phyloP scores from a whole-genome alignment of 2,113 vertebrate genomes.

The Tachysurus fulvidraco region DNA sequence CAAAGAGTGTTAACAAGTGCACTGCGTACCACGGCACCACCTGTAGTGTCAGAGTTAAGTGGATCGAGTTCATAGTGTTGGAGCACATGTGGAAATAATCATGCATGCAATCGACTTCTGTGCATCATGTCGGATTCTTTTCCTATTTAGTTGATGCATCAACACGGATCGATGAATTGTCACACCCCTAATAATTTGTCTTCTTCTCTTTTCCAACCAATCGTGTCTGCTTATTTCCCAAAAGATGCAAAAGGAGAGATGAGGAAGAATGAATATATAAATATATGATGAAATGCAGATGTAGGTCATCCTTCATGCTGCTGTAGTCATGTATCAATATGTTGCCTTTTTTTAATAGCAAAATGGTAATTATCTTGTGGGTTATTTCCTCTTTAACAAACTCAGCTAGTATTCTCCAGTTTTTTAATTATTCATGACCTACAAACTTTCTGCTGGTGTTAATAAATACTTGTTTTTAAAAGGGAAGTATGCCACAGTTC shows the following conservation, averaged over 20 bases:
- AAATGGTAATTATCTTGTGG: constrained; percentile 44
- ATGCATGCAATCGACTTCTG: too few species aligned
- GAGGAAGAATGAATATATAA: constrained; percentile 27
- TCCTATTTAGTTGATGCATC: too few species aligned
- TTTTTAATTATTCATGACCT: constrained; percentile 46
- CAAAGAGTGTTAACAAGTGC: too few species aligned
- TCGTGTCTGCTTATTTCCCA: constrained; percentile 24
- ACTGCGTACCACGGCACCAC: too few species aligned
- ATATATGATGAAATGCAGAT: constrained; percentile 32
- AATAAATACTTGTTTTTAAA: constrained; percentile 53
- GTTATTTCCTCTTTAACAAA: constrained; percentile 27
- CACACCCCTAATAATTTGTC: too few species aligned
- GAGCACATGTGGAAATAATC: too few species aligned
- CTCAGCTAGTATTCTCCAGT: constrained; percentile 36
- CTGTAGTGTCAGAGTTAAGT: too few species aligned
- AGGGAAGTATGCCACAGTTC: constrained; percentile 23
- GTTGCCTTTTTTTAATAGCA: constrained; percentile 32
- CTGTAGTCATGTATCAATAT: constrained; percentile 14
- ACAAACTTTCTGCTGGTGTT: constrained; percentile 45
- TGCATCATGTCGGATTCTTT: too few species aligned
- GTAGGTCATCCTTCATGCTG: constrained; percentile 28
- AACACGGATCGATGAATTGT: too few species aligned
- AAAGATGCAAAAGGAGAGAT: constrained; percentile 46
- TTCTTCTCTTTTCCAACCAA: constrained; percentile 35
- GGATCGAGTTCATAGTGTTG: too few species aligned